These are phyloP conservation scores for Cryptoprocta ferox DNA, from an alignment of 2,797 vertebrate genomes.

Conservation along the genomic window DNA sequence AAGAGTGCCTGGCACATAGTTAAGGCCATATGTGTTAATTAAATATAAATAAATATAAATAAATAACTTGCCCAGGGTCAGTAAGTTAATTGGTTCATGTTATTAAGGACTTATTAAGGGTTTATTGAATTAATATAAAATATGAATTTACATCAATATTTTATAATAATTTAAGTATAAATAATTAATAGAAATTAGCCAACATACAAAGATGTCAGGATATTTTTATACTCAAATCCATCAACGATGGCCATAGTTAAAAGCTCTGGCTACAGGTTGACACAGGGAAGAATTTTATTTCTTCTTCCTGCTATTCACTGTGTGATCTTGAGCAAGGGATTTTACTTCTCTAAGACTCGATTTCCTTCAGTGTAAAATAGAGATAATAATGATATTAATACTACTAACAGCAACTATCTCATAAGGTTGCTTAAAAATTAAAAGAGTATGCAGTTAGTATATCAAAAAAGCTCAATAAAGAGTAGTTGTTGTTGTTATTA, in stretches of 20 bases:
- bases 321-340: not conserved
- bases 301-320: not conserved
- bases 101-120: constrained; percentile 56
- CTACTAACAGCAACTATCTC: not conserved
- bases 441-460: not conserved
- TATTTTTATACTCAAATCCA: not conserved
- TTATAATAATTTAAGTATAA: constrained; percentile 56
- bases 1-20: not conserved
- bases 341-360: not conserved
- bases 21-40: constrained; percentile 55
- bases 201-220: constrained; percentile 20
- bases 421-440: not conserved
- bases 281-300: not conserved
- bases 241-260: constrained; percentile 26
- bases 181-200: constrained; percentile 59
- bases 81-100: constrained; percentile 60
- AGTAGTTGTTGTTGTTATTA: not conserved
- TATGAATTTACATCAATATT: constrained; percentile 49
- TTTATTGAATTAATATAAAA: constrained; percentile 70
- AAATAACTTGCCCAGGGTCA: constrained; percentile 52
- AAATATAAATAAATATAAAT: constrained; percentile 72
- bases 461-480: not conserved
- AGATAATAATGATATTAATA: not conserved
- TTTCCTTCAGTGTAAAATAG: constrained; percentile 23
- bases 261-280: not conserved